phyloP scores from a whole-genome alignment of 1,140 invertebrate genomes.

The Monochamus saltuarius region DNA sequence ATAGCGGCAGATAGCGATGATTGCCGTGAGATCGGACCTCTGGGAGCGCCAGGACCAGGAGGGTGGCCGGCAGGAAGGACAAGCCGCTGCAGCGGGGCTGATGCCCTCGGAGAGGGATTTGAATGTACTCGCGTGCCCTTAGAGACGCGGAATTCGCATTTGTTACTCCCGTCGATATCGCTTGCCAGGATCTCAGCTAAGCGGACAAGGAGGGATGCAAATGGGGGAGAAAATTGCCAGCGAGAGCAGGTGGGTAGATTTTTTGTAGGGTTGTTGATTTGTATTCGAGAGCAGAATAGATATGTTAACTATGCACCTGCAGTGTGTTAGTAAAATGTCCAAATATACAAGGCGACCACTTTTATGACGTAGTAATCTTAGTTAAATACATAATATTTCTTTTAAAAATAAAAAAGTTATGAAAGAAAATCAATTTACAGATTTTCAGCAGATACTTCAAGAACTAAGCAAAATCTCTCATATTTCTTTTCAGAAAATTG shows the following conservation, averaged over 20 bases:
- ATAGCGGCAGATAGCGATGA: conserved; percentile 26
- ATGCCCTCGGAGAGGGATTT: conserved; percentile 29
- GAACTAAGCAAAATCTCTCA: no score
- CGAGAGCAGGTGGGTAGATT: neutral
- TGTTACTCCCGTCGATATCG: conserved; percentile 13
- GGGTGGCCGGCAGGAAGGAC: neutral
- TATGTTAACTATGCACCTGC: no score
- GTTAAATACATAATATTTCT: no score
- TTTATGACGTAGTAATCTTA: no score
- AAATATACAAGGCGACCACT: no score
- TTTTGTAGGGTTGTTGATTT: no score
- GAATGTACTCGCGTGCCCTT: conserved; percentile 34
- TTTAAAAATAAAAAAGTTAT: no score
- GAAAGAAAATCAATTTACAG: no score
- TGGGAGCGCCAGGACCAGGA: conserved; percentile 31
- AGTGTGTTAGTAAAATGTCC: no score
- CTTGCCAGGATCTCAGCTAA: neutral
- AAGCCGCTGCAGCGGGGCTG: conserved; percentile 8
- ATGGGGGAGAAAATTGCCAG: conserved; percentile 6
- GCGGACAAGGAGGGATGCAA: conserved; percentile 2
- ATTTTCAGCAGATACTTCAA: no score
- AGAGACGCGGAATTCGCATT: conserved; percentile 29
- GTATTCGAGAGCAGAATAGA: no score
- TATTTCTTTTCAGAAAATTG: no score
- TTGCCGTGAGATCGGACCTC: conserved; percentile 43